A percentile compares a stretch with the other conserved stretches of the same genome.
Conservation (phyloP, 1,140 invertebrate species). For the Diprion similis region DNA sequence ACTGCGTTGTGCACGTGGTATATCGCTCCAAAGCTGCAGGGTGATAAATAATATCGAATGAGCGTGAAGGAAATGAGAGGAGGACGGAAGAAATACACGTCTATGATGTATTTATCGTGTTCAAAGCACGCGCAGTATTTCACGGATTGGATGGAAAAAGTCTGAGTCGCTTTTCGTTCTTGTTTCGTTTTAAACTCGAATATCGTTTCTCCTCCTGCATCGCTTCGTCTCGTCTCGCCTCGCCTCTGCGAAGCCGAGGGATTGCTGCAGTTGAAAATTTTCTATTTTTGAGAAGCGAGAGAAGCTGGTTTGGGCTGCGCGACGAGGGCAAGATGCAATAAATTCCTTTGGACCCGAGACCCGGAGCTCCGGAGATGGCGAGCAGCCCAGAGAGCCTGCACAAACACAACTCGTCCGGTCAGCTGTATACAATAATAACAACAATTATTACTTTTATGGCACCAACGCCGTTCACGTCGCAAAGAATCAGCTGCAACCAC, state of each 20-base stretch:
- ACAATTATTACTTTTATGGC: constrained; percentile 12
- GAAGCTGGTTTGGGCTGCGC: background rate
- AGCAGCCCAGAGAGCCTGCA: constrained; percentile 1
- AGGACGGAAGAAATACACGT: too few relatives aligned
- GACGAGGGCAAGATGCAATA: constrained; percentile 23
- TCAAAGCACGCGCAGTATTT: background rate
- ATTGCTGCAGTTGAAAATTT: background rate
- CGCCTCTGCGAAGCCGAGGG: background rate
- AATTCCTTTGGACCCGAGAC: constrained; percentile 25
- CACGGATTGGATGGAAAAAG: background rate
- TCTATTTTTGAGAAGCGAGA: constrained; percentile 1
- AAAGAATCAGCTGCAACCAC: background rate
- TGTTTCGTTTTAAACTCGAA: background rate
- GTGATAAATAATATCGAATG: background rate
- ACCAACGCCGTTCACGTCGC: background rate
- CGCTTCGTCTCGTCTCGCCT: constrained; percentile 17
- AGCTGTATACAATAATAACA: constrained; percentile 16
- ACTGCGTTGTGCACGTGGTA: too few relatives aligned
- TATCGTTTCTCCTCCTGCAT: background rate
- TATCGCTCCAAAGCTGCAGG: too few relatives aligned
- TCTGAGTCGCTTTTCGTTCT: too few relatives aligned
- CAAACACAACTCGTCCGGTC: constrained; percentile 13
- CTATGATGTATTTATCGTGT: too few relatives aligned
- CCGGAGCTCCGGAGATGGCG: background rate
- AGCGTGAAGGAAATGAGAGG: background rate